A percentile compares a stretch with the other conserved stretches of the same genome.
phyloP scores from a whole-genome alignment of 2,888 invertebrate species.

The Lasioglossum malachurum region DNA sequence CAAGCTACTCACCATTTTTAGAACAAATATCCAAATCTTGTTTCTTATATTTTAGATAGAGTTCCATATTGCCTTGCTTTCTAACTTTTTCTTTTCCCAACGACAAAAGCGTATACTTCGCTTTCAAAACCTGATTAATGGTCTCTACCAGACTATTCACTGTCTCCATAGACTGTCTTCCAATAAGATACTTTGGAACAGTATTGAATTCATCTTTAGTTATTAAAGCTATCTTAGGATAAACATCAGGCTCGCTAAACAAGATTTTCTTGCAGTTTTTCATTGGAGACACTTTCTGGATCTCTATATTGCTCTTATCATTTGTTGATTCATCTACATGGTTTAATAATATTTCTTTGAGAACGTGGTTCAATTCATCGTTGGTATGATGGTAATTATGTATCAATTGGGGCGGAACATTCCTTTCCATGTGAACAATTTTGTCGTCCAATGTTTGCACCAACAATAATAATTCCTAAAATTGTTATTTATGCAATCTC shows the following conservation, averaged over 20 bases:
- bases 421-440: slow-evolving; percentile 72
- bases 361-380: not conserved
- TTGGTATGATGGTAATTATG: slow-evolving; percentile 34
- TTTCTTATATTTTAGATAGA: slow-evolving; percentile 76
- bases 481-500: not conserved
- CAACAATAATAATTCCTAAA: slow-evolving; percentile 45
- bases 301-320: not conserved
- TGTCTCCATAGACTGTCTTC: slow-evolving; percentile 73
- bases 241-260: slow-evolving; percentile 75
- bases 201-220: slow-evolving; percentile 72
- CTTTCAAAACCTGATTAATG: slow-evolving; percentile 78
- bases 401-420: slow-evolving; percentile 72
- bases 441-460: slow-evolving; percentile 55
- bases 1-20: slow-evolving; percentile 66
- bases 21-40: slow-evolving; percentile 72
- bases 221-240: slow-evolving; percentile 63
- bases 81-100: slow-evolving; percentile 77
- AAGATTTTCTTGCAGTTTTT: slow-evolving; percentile 77
- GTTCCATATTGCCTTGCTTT: slow-evolving; percentile 79
- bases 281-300: slow-evolving; percentile 19
- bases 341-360: not conserved
- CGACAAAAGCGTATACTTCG: slow-evolving; percentile 78
- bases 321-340: not conserved
- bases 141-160: slow-evolving; percentile 74
- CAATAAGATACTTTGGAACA: slow-evolving; percentile 81